Base-by-base conservation (phyloP, 1,140 invertebrate genomes). In the Notospermus geniculatus region DNA sequence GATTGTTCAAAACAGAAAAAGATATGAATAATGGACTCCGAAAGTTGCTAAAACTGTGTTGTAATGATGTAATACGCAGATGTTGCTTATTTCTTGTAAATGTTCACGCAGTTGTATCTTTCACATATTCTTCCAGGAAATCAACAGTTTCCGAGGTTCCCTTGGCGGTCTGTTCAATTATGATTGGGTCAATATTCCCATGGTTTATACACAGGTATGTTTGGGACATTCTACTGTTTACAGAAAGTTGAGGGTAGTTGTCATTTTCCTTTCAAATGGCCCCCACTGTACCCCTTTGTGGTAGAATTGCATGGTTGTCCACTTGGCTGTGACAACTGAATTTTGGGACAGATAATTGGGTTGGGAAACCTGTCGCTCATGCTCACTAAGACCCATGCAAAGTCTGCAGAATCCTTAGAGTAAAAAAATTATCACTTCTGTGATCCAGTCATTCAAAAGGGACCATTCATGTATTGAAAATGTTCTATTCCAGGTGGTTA, bases 201-300 rank as follows among this genome's bases (percentile, higher is more conserved):
- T 98, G 28, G 95, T 98, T 60, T 98, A 98, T 80, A 98, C 95
- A 57, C 95, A 98, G 90, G 95, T 95, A 76, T 83, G 81, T 52
- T 19, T 22, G 17, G 22, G 62, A 58, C 41, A 57, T 64, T 1
- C 41, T 54, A 52, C 54, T 69, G 4, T 15, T 60, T 27, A 41
- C 70, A 17, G 45, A 45, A 36, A 62, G 4, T 60, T 57, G 22
- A n/a, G 17, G 11, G 1, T 55, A 36, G 50, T 54, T 19, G 13
- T 9, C 13, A 9, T 25, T 7, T 45, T 55, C 29, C 5, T 55
- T 19, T 5, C n/a, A 4, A 27, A 27, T n/a, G 25, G 25, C 5
- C 4, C 4, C 25, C 25, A 27, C 46, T n/a, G n/a, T 7, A 9
- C 9, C 19, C n/a, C n/a, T n/a, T n/a, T n/a, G n/a, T n/a, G n/a